Conservation (phyloP, 2,888 invertebrate species). For the Pammene aurita region DNA sequence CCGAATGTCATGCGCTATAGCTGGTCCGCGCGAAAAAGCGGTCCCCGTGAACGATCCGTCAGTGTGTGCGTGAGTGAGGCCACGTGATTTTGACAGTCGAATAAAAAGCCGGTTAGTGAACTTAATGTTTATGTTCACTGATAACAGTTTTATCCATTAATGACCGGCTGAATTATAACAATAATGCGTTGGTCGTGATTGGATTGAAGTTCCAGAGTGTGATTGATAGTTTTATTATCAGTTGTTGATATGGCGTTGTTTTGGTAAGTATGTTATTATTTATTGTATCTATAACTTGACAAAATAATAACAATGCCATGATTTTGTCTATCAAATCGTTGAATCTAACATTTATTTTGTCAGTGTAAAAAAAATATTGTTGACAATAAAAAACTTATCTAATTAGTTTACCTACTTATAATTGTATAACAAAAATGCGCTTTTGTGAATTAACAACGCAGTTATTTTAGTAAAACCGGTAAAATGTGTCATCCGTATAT, state of each 20-base stretch:
- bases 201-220: slow-evolving; percentile 48
- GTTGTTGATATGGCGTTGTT: slow-evolving; percentile 67
- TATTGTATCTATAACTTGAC: slow-evolving; percentile 45
- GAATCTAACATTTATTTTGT: not conserved
- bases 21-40: slow-evolving; percentile 69
- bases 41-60: slow-evolving; percentile 58
- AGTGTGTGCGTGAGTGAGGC: slow-evolving; percentile 63
- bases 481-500: slow-evolving; percentile 54
- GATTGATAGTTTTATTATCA: slow-evolving; percentile 54
- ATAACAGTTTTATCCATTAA: slow-evolving; percentile 30
- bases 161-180: slow-evolving; percentile 12
- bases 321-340: not conserved
- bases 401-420: not conserved
- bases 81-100: slow-evolving; percentile 80
- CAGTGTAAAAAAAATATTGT: not conserved
- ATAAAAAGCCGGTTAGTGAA: slow-evolving; percentile 58
- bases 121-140: slow-evolving; percentile 31
- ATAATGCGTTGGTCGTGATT: slow-evolving; percentile 34
- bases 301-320: not conserved
- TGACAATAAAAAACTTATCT: not conserved
- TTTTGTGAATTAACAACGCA: slow-evolving; percentile 39
- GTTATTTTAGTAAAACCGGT: slow-evolving; percentile 36
- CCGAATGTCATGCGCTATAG: slow-evolving; percentile 74
- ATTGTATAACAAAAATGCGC: not conserved
- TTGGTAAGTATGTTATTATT: slow-evolving; percentile 62